A percentile compares a stretch with the other conserved stretches of the same genome.
phyloP scores from a whole-genome alignment of 2,797 vertebrate species.

The Anisognathus igniventris region DNA sequence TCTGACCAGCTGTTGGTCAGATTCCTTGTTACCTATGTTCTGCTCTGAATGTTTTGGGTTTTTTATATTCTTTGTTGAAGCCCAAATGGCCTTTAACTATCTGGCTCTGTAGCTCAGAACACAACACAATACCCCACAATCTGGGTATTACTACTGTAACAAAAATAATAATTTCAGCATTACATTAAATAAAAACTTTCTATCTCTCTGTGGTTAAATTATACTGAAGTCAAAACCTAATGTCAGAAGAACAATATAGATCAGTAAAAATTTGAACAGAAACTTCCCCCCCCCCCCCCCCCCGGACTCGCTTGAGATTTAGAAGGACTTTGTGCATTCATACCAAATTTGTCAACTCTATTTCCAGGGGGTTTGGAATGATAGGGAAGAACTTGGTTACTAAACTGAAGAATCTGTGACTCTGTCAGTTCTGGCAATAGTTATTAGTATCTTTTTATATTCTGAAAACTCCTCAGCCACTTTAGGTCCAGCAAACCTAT shows the following conservation, averaged over 20 bases:
- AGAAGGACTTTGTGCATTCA: neutral
- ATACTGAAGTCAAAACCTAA: neutral
- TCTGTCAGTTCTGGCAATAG: neutral
- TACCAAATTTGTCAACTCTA: neutral
- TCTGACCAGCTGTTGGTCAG: neutral
- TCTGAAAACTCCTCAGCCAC: neutral
- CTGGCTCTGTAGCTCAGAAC: neutral
- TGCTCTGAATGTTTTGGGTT: neutral
- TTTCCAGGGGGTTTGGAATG: neutral
- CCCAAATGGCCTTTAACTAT: neutral
- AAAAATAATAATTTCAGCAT: neutral
- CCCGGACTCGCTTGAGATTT: neutral
- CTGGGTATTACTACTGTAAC: neutral
- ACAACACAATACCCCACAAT: neutral
- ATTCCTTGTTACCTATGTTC: neutral
- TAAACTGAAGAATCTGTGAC: neutral
- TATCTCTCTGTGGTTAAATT: neutral
- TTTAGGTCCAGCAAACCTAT: neutral
- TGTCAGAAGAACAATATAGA: neutral
- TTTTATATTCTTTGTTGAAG: neutral
- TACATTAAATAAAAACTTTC: neutral
- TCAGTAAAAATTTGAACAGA: neutral
- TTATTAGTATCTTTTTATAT: neutral
- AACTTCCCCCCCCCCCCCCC: fast-evolving
- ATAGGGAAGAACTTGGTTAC: neutral